A percentile compares a stretch with the other conserved stretches of the same genome.
Conservation (phyloP, 2,797 vertebrate genomes). For the Steatocranus sp. region DNA sequence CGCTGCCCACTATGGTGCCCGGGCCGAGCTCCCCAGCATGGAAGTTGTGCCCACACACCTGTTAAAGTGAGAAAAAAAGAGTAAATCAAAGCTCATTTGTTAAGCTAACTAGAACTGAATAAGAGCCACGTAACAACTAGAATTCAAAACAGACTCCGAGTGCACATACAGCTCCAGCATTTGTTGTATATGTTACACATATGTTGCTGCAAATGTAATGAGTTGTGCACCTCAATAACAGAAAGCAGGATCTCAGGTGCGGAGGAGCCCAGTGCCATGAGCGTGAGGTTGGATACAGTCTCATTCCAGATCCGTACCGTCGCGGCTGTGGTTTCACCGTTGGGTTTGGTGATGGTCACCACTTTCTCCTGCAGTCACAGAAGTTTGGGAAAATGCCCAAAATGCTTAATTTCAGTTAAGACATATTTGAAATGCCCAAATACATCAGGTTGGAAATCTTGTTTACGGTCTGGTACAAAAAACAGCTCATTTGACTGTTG, state of each 20-base stretch:
- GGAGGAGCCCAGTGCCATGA: conserved; percentile 94
- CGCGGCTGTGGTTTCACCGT: conserved; percentile 86
- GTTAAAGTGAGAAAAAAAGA: background rate
- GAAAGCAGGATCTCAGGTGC: conserved; percentile 94
- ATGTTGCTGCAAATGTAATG: background rate
- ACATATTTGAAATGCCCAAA: background rate
- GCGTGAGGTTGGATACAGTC: conserved; percentile 93
- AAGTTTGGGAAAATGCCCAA: background rate
- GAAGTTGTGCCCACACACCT: conserved; percentile 90
- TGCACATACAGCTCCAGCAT: background rate
- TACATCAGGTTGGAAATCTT: background rate
- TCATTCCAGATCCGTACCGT: conserved; percentile 92
- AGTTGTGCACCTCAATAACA: conserved; percentile 84
- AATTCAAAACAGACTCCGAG: background rate
- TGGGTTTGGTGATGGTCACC: conserved; percentile 89
- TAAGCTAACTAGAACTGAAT: background rate
- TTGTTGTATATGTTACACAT: background rate
- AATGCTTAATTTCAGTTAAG: background rate
- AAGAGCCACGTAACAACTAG: background rate
- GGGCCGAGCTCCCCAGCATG: conserved; percentile 88
- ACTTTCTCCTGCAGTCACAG: conserved; percentile 81
- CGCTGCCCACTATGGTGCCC: conserved; percentile 92
- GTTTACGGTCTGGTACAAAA: background rate
- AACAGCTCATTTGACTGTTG: background rate
- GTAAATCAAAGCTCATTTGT: background rate